Conservation (phyloP, 2,888 invertebrate species). For the Pristionchus fissidentatus region DNA sequence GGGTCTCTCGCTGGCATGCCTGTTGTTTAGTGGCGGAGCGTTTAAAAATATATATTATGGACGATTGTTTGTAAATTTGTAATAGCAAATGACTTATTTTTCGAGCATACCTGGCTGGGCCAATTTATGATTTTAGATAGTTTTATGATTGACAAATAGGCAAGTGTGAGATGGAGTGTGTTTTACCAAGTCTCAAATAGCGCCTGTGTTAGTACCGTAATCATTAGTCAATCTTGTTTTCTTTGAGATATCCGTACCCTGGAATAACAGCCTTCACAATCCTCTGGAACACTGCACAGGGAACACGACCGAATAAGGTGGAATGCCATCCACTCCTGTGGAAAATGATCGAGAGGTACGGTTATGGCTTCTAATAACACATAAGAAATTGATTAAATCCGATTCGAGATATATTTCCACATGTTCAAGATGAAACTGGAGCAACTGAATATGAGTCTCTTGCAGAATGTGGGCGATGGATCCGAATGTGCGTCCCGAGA, state of each 20-base stretch:
- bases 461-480: conserved; percentile 46
- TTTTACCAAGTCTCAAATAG: too few relatives aligned
- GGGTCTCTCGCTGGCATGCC: background rate
- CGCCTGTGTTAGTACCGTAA: too few relatives aligned
- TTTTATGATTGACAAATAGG: background rate
- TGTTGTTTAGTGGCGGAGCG: background rate
- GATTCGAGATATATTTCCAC: background rate
- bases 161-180: too few relatives aligned
- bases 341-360: conserved; percentile 32
- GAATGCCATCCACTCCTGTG: conserved; percentile 42
- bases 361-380: background rate
- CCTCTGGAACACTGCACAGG: conserved; percentile 8
- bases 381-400: background rate
- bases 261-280: background rate
- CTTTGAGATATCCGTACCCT: conserved; percentile 23
- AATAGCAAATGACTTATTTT: too few relatives aligned
- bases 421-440: background rate
- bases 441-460: background rate
- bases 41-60: too few relatives aligned
- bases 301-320: conserved; percentile 4
- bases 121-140: background rate
- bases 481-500: background rate
- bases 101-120: too few relatives aligned
- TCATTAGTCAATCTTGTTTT: too few relatives aligned
- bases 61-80: background rate